Base-by-base conservation (phyloP, 2,888 invertebrate genomes). In the Calameuta filiformis region DNA sequence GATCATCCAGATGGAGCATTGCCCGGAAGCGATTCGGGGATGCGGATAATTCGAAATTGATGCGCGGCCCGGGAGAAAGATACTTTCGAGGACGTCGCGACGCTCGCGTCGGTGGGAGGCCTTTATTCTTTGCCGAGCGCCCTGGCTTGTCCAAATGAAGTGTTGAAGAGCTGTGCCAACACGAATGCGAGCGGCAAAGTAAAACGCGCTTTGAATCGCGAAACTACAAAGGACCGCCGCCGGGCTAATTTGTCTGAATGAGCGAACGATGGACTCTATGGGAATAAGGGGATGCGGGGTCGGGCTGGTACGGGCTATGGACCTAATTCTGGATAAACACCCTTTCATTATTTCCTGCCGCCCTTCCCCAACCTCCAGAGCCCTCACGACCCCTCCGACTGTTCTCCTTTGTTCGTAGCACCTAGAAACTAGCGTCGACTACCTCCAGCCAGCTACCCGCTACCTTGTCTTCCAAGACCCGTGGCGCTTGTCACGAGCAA, bases 221-320 rank as follows among this genome's bases (percentile, higher is more conserved):
- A 85, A 88, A 89, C 89, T 90, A 90, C 90, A 90, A 90, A 91
- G 90, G 87, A 84, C 83, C 85, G 89, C 90, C 89, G 88, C 85
- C 85, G 87, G 90, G 89, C 90, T 90, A 90, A 90, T 90, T 90
- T 91, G 90, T 89, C 89, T 89, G 90, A 91, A 90, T 87, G 89
- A 90, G 83, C 88, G 87, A 89, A 85, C 89, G 89, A 89, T 90
- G 89, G 89, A 89, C 89, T 87, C 86, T 69, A 69, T 40, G 40
- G 40, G 40, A 40, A 15, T 6, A 40, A 40, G 40, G 69, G 69
- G 69, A 33, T 69, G 23, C 69, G 69, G 69, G 69, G 31, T 69
- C 15, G 30, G 69, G n/a, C 15, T 33, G 69, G 33, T 33, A 30
- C 31, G 69, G 69, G 69, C 31, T 30, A 69, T 33, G 69, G 84